Evolutionary conservation across 2,113 vertebrate genomes (phyloP), one percentile per base, ranked within the genome.

Genomic region (Colossoma macropomum): DNA sequence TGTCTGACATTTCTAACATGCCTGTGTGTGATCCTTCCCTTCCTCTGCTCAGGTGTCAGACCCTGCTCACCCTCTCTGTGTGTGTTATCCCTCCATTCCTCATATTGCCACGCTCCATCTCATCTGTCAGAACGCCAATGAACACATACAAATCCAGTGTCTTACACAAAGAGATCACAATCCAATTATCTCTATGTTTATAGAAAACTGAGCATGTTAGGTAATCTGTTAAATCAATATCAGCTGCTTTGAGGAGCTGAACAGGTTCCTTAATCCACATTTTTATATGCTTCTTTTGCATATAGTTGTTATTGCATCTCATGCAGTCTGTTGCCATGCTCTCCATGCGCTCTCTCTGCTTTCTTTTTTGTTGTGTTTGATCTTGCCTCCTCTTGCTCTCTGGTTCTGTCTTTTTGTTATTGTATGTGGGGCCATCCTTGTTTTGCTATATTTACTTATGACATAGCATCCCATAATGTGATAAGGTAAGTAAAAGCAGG

Each of bases 121-220:
- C 19, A 27, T 7, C 11, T 48, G 62, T 56, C 65, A 69, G 28
- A 21, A 23, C 38, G 15, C 28, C 27, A 54, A 28, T 52, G 19
- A 63, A 54, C 27, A 54, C 72, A 75, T 16, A 60, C 19, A 62
- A 11, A 19, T 23, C 60, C 59, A 17, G 15, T 52, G 13, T 52
- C 50, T 52, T 52, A 27, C 28, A 25, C n/a, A 63, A 63, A 13
- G 27, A 63, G n/a, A 25, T 63, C 15, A 28, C 12, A 50, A 62
- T 77, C 59, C 72, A 74, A 81, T 84, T 62, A 84, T 28, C 56
- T 34, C 25, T 60, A 32, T 81, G 78, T 86, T 84, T 84, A 69
- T 23, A 41, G 56, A 84, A 15, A 32, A 84, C 78, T 28, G 50
- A 27, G 77, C 65, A 32, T 9, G 16, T 30, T 0, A 15, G 12